Base-by-base conservation (phyloP, 2,113 vertebrate species). In the Vulpes lagopus region DNA sequence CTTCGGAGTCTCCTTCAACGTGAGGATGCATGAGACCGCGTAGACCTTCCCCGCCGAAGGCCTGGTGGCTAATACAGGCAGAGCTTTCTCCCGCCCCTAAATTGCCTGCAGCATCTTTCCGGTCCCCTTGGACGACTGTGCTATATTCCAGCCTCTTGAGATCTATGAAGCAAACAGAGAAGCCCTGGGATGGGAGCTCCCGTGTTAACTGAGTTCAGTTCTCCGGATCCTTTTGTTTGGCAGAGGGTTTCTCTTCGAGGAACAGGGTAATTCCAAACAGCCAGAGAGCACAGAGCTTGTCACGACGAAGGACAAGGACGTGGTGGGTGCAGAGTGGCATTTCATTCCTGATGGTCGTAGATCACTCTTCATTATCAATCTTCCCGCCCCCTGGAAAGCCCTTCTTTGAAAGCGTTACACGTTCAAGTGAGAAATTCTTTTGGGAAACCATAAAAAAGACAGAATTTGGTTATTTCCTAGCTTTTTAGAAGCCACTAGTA, bases 1-100 rank as follows among this genome's bases (percentile, higher is more conserved):
- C 43, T 43, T 32, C 82, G 53, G 85, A 87, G 12, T 90, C 92
- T 91, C 79, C 53, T 95, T 96, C 83, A 83, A 55, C 86, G 79
- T 79, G 27, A 93, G 67, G 51, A 22, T 53, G 1, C n/a, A 3
- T 35, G 71, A 1, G 57, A 35, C 17, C 35, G 8, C 3, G 20
- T 64, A 64, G 23, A 32, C 51, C 55, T 91, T 64, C 15, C 9
- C 57, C 35, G 27, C 14, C 62, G 2, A 84, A 69, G 32, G 67
- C 67, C 57, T 16, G 51, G 60, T 32, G 76, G 51, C 30, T 78
- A 0, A 38, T 32, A 32, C 51, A 27, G 11, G 27, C 53, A 32
- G 38, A 80, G 55, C 64, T 79, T 92, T 91, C 8, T 23, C 15
- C 19, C 25, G 74, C 1, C 19, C 5, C 32, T 20, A 35, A 51